Evolutionary conservation across 2,888 invertebrate species (phyloP).

Genomic region (Synergus laeviventris): DNA sequence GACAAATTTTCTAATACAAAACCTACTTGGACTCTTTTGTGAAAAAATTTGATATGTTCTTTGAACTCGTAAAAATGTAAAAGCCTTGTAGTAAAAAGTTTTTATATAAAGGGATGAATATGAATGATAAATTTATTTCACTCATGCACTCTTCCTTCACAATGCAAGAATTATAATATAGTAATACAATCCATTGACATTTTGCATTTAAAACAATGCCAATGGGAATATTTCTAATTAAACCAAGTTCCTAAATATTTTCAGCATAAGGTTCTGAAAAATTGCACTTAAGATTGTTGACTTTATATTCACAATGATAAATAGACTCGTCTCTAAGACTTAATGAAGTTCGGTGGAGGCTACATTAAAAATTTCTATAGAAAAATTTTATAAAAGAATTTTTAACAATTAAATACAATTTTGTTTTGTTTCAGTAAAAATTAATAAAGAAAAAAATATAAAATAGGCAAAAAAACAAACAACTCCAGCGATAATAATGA

Average conservation of each 20-base stretch:
- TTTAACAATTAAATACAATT: slow-evolving; percentile 22
- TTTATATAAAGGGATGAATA: slow-evolving; percentile 2
- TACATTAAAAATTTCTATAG: neutral
- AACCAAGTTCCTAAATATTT: slow-evolving; percentile 53
- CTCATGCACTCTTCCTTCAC: slow-evolving; percentile 39
- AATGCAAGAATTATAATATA: slow-evolving; percentile 22
- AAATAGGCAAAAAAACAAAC: slow-evolving; percentile 37
- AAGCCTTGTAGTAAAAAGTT: slow-evolving; percentile 2
- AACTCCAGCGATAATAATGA: slow-evolving; percentile 38
- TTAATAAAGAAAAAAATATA: slow-evolving; percentile 19
- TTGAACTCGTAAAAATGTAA: slow-evolving; percentile 28
- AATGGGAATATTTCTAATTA: slow-evolving; percentile 10
- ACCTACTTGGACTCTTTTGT: neutral
- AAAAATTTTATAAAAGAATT: slow-evolving; percentile 29
- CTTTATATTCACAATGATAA: slow-evolving; percentile 56
- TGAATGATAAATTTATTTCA: slow-evolving; percentile 2
- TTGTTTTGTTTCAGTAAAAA: slow-evolving; percentile 10
- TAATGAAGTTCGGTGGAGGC: neutral
- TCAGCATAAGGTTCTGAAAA: slow-evolving; percentile 56
- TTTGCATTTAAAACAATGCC: slow-evolving; percentile 5
- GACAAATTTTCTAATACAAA: slow-evolving; percentile 4
- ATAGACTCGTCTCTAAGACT: slow-evolving; percentile 24
- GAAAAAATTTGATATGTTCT: slow-evolving; percentile 19
- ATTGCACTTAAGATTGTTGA: slow-evolving; percentile 62
- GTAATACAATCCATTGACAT: slow-evolving; percentile 29